Conservation (phyloP, 2,797 vertebrate species). For the Anabacerthia variegaticeps region DNA sequence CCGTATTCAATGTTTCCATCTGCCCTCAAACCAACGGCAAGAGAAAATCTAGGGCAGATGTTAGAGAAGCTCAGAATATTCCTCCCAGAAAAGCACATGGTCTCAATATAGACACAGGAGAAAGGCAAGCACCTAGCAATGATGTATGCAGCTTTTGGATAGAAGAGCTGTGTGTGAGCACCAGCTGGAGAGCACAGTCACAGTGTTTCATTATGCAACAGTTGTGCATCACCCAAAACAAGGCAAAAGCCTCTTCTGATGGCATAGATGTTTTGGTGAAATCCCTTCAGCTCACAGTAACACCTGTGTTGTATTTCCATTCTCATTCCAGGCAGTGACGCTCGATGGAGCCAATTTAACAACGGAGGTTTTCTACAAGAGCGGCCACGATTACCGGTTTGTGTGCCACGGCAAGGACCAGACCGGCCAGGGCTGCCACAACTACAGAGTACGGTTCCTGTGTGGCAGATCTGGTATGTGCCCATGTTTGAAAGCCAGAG, state of each 20-base stretch:
- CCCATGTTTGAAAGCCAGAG: background rate
- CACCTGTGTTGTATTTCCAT: background rate
- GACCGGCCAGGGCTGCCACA: constrained; percentile 81
- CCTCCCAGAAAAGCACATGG: background rate
- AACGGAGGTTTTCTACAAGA: constrained; percentile 86
- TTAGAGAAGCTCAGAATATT: background rate
- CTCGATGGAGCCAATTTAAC: constrained; percentile 83
- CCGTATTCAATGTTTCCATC: background rate
- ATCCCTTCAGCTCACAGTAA: background rate
- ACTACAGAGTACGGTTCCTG: constrained; percentile 92
- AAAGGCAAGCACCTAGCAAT: background rate
- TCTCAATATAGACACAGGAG: background rate
- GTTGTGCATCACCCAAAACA: background rate
- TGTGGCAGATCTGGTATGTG: constrained; percentile 90
- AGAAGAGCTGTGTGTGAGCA: background rate
- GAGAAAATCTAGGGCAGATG: background rate
- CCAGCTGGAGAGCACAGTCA: background rate
- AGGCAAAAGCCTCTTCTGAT: background rate
- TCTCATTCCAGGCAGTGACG: constrained; percentile 80
- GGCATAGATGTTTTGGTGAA: background rate
- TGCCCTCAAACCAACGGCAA: background rate
- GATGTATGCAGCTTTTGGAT: background rate
- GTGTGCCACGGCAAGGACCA: constrained; percentile 88
- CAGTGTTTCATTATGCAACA: background rate
- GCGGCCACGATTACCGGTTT: constrained; percentile 87